Conservation (phyloP, 2,888 invertebrate genomes). For the Alloscopus bannaensis region DNA sequence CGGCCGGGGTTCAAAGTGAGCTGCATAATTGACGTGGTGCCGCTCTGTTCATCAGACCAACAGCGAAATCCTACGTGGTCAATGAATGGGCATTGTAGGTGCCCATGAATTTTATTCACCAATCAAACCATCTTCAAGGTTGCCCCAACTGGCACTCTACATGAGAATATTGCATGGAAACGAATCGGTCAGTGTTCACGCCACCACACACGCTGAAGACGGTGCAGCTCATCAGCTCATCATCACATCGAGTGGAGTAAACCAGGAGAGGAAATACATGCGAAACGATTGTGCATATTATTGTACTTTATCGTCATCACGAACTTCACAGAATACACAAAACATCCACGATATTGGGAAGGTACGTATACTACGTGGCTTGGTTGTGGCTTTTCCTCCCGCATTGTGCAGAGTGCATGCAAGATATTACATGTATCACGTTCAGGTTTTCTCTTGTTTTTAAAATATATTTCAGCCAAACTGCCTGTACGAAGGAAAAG, state of each 20-base stretch:
- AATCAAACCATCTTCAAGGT: conserved; percentile 31
- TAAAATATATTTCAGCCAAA: conserved; percentile 20
- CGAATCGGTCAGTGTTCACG: conserved; percentile 36
- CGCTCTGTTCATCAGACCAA: neutral
- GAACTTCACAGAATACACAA: neutral
- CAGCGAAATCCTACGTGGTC: conserved; percentile 11
- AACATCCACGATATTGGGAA: neutral
- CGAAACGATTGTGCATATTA: too few species aligned
- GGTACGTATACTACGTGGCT: neutral
- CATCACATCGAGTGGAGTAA: too few species aligned
- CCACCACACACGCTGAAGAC: neutral
- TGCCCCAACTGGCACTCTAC: conserved; percentile 24
- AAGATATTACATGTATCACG: neutral
- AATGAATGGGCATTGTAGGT: neutral
- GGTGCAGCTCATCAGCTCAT: neutral
- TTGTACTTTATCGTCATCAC: too few species aligned
- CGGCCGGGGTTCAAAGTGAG: neutral
- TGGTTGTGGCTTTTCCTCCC: neutral
- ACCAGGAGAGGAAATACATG: too few species aligned
- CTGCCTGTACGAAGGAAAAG: conserved; percentile 15
- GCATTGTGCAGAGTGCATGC: neutral
- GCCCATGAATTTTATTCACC: neutral
- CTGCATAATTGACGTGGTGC: too few species aligned
- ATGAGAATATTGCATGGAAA: conserved; percentile 48
- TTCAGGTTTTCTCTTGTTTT: conserved; percentile 4